These are phyloP conservation scores for Galerucella calmariensis DNA, from an alignment of 2,888 invertebrate species.

Conservation along the genomic window DNA sequence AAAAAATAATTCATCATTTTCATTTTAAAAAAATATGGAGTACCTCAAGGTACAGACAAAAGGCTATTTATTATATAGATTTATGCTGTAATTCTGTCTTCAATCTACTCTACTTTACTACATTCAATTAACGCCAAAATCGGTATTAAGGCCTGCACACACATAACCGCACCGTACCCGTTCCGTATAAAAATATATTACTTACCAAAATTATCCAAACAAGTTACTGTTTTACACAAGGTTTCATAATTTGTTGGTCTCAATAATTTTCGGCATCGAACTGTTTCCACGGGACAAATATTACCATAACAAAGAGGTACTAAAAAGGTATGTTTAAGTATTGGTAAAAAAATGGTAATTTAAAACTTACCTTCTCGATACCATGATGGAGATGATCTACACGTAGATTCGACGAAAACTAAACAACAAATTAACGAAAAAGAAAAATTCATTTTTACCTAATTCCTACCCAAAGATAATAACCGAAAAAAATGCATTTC, in stretches of 20 bases:
- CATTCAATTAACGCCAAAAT: no score
- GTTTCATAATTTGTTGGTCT: conserved; percentile 16
- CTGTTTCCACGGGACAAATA: conserved; percentile 14
- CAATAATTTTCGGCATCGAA: conserved; percentile 25
- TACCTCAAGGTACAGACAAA: no score
- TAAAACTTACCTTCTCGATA: background rate
- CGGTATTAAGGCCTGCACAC: no score
- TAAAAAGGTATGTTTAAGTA: background rate
- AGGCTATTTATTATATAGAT: no score
- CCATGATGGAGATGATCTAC: background rate
- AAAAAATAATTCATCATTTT: background rate
- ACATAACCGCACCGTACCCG: no score
- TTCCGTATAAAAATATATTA: background rate
- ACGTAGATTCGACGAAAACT: background rate
- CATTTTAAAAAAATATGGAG: no score
- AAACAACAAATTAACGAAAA: background rate
- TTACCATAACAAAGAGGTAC: conserved; percentile 18
- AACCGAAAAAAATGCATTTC: background rate
- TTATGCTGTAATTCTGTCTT: no score
- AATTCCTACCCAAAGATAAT: background rate
- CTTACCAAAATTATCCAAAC: conserved; percentile 20
- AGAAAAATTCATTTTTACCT: background rate
- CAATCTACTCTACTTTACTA: no score
- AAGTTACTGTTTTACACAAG: conserved; percentile 13
- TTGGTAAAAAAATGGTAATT: background rate